Evolutionary conservation across 1,140 invertebrate genomes (phyloP), one percentile per base, ranked within the genome.

Genomic region (Alviniconcha marisindica): DNA sequence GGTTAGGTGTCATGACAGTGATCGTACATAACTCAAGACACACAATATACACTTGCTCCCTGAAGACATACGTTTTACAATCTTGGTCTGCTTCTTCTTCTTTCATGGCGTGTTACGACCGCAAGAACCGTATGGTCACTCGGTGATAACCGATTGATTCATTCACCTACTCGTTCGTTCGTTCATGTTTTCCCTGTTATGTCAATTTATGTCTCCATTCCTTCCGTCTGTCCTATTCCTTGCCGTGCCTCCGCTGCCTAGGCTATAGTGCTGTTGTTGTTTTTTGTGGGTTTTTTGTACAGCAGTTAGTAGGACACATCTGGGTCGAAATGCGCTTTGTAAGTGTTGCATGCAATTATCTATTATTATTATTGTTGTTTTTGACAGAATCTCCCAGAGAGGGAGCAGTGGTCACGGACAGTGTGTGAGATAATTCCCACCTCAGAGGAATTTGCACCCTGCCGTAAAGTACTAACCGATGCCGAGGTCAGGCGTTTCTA

Each of bases 321-420:
- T n/a, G n/a, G n/a, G n/a, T n/a, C n/a, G n/a, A n/a, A n/a, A n/a
- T n/a, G 44, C 44, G 44, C 5, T 48, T 48, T 48, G 18, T 48
- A 48, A 48, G 18, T 48, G n/a, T n/a, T n/a, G n/a, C n/a, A n/a
- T n/a, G n/a, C n/a, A n/a, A 48, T 48, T 48, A 48, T 48, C 7
- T 18, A 48, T 48, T 48, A 48, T 48, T 48, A 48, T 48, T 48
- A 48, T 48, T 48, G 44, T 48, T 48, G 44, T 48, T 10, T 48
- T 48, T 18, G 44, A 5, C 44, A 48, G 44, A 18, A 48, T n/a
- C 60, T 7, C 18, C 60, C 71, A 31, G 63, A 54, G 31, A 31
- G 88, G 15, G 56, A 85, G 31, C 24, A 77, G 31, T 89, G 89
- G 89, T 85, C 87, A 4, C 14, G 24, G 18, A 83, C 86, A 38